Evolutionary conservation across 2,113 vertebrate species (phyloP).

Genomic region (Melanotaenia duboulayi): DNA sequence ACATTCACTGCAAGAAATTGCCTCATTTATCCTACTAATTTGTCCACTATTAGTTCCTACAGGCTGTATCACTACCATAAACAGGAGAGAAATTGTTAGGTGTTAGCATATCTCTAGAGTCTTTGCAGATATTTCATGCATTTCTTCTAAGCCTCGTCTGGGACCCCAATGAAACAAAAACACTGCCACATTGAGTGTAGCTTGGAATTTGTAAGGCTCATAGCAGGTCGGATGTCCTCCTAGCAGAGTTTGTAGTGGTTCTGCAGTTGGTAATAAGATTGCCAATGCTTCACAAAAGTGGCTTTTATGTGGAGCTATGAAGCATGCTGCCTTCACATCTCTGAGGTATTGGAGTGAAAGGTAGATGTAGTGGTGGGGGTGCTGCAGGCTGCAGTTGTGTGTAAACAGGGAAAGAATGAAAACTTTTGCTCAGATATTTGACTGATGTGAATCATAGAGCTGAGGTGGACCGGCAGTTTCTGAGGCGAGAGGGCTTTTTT

Average conservation of each 20-base stretch:
- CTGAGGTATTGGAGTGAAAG: conserved; percentile 19
- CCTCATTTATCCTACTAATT: conserved; percentile 15
- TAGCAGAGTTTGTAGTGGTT: conserved; percentile 30
- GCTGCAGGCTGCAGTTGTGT: conserved; percentile 4
- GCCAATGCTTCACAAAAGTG: conserved; percentile 50
- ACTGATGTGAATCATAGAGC: neutral
- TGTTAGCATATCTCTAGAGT: conserved; percentile 1
- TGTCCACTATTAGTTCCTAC: neutral
- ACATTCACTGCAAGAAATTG: conserved; percentile 3
- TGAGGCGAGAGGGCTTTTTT: neutral
- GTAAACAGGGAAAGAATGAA: neutral
- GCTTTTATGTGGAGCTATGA: conserved; percentile 47
- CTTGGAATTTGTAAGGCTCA: conserved; percentile 50
- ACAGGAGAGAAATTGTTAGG: neutral
- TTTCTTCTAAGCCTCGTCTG: neutral
- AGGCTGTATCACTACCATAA: conserved; percentile 5
- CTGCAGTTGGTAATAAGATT: conserved; percentile 58
- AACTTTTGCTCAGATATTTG: conserved; percentile 16
- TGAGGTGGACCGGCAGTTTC: neutral
- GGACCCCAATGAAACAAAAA: conserved; percentile 21
- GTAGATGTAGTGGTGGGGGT: neutral
- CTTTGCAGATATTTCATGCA: neutral
- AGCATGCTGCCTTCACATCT: conserved; percentile 45
- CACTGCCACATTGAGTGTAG: conserved; percentile 53
- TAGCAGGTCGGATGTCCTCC: conserved; percentile 53